These are phyloP conservation scores for Coronaproctus castanopsis DNA, from an alignment of 2,888 invertebrate species.

Conservation along the genomic window DNA sequence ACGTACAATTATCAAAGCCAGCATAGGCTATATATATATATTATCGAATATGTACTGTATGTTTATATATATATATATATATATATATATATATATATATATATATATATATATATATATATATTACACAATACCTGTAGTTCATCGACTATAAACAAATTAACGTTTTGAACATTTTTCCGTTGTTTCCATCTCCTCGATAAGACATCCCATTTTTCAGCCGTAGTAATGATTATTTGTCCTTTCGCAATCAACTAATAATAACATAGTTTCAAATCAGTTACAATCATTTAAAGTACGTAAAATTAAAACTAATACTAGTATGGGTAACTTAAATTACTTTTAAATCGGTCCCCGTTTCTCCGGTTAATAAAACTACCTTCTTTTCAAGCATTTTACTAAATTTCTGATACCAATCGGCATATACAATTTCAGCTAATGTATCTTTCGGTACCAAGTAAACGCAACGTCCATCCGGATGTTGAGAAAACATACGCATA, in stretches of 20 bases:
- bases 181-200: slow-evolving; percentile 97
- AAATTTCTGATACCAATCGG: slow-evolving; percentile 83
- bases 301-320: no score
- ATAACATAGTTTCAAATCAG: slow-evolving; percentile 10
- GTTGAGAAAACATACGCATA: slow-evolving; percentile 57
- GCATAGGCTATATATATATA: no score
- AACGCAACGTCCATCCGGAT: slow-evolving; percentile 64
- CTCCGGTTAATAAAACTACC: slow-evolving; percentile 84
- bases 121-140: slow-evolving; percentile 56
- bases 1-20: no score
- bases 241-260: slow-evolving; percentile 61
- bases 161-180: slow-evolving; percentile 92
- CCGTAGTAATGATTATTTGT: slow-evolving; percentile 88
- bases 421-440: slow-evolving; percentile 69
- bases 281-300: no score
- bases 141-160: slow-evolving; percentile 91
- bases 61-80: no score
- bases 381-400: slow-evolving; percentile 54
- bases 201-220: slow-evolving; percentile 96
- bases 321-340: slow-evolving; percentile 26
- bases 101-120: no score
- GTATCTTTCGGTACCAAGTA: slow-evolving; percentile 85
- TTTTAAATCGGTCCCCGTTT: slow-evolving; percentile 93
- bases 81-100: no score
- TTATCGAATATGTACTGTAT: no score